A percentile compares a stretch with the other conserved stretches of the same genome.
Evolutionary conservation across 2,888 invertebrate genomes (phyloP).

Genomic region (Nudaria mundana): DNA sequence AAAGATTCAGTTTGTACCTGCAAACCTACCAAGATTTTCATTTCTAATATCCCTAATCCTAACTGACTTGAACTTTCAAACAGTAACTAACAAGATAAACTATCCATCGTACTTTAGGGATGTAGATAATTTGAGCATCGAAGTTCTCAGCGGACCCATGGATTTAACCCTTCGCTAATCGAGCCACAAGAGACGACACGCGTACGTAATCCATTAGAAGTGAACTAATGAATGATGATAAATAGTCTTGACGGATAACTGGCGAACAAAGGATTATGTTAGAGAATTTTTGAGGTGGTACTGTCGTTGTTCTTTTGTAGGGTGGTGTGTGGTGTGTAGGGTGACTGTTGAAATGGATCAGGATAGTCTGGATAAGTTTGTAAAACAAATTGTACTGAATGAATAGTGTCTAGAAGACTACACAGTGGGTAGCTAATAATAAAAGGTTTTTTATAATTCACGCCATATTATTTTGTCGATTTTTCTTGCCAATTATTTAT

Average conservation of each 20-base stretch:
- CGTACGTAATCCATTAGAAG: constrained; percentile 40
- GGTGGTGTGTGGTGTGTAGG: no score
- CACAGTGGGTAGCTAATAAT: no score
- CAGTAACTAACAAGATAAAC: constrained; percentile 7
- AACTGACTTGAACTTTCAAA: not conserved
- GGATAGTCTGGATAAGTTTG: no score
- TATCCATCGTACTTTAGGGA: constrained; percentile 22
- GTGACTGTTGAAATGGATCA: no score
- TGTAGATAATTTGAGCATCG: constrained; percentile 30
- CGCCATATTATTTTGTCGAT: no score
- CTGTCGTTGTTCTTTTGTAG: not conserved
- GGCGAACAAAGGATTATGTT: constrained; percentile 16
- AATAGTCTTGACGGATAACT: constrained; percentile 55
- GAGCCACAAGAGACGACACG: constrained; percentile 54
- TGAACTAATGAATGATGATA: constrained; percentile 73
- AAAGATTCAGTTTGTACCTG: not conserved
- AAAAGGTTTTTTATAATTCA: no score
- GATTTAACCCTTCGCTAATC: constrained; percentile 64
- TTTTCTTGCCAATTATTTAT: no score
- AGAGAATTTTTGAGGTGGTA: constrained; percentile 13
- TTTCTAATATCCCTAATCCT: not conserved
- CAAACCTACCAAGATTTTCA: not conserved
- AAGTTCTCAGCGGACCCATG: constrained; percentile 39
- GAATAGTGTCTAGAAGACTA: no score
- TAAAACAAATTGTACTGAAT: no score